A percentile compares a stretch with the other conserved stretches of the same genome.
phyloP scores from a whole-genome alignment of 2,797 vertebrate genomes.

The Babyrousa celebensis region DNA sequence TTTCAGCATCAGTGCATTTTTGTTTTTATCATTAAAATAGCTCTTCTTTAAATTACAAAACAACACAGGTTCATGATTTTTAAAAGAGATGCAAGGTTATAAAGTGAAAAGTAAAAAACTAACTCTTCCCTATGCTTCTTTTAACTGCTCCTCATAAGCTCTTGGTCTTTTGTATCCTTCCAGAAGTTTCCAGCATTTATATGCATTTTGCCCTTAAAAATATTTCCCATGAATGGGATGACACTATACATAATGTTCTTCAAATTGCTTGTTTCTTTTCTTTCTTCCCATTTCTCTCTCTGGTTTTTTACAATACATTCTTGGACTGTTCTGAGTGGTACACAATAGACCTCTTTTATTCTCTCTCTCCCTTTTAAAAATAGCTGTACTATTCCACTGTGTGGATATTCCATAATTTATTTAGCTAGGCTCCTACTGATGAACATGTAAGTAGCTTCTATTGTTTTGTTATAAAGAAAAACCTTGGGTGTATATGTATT shows the following conservation, averaged over 20 bases:
- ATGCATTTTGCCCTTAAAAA: conserved; percentile 29
- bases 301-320: conserved; percentile 62
- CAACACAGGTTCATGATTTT: conserved; percentile 55
- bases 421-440: conserved; percentile 40
- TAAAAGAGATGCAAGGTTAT: conserved; percentile 43
- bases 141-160: background rate
- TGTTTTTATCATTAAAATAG: conserved; percentile 47
- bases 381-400: conserved; percentile 40
- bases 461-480: conserved; percentile 40
- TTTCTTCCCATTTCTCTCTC: background rate
- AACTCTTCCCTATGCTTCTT: conserved; percentile 12
- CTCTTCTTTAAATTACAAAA: conserved; percentile 51
- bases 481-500: background rate
- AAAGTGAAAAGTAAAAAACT: conserved; percentile 65
- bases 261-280: conserved; percentile 36
- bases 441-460: conserved; percentile 59
- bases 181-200: conserved; percentile 28
- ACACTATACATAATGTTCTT: background rate
- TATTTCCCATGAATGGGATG: background rate
- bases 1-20: conserved; percentile 34
- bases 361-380: conserved; percentile 67
- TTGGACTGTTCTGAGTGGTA: conserved; percentile 45
- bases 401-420: conserved; percentile 39
- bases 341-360: conserved; percentile 66
- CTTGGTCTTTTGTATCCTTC: conserved; percentile 3